These are phyloP conservation scores for Ctenopoma kingsleyae DNA, from an alignment of 2,797 vertebrate genomes.

Conservation along the genomic window DNA sequence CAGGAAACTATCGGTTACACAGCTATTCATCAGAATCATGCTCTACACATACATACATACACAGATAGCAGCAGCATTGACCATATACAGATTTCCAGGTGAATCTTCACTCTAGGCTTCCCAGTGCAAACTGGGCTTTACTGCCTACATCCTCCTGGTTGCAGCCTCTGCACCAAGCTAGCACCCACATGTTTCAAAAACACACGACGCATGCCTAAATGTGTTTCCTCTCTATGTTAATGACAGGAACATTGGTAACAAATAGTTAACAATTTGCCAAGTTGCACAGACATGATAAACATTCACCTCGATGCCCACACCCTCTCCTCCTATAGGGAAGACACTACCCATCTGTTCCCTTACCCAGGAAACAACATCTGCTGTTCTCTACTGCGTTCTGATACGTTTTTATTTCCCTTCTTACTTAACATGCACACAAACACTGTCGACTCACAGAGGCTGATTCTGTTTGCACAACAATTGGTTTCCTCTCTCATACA, in stretches of 20 bases:
- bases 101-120: no score
- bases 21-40: no score
- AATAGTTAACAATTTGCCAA: neutral
- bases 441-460: neutral
- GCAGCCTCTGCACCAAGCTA: neutral
- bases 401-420: neutral
- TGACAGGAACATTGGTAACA: neutral
- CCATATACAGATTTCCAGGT: no score
- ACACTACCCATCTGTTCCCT: neutral
- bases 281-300: neutral
- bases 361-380: neutral
- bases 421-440: neutral
- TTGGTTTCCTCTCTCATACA: neutral
- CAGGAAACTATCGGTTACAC: no score
- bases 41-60: no score
- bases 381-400: neutral
- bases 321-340: neutral
- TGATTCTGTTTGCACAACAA: neutral
- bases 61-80: no score
- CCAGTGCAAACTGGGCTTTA: no score
- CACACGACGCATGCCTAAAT: neutral
- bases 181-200: no score
- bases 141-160: no score
- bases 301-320: slow-evolving; percentile 2
- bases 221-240: neutral